Evolutionary conservation across 2,113 vertebrate genomes (phyloP), one percentile per base, ranked within the genome.

Genomic region (Sarotherodon lohbergeri): DNA sequence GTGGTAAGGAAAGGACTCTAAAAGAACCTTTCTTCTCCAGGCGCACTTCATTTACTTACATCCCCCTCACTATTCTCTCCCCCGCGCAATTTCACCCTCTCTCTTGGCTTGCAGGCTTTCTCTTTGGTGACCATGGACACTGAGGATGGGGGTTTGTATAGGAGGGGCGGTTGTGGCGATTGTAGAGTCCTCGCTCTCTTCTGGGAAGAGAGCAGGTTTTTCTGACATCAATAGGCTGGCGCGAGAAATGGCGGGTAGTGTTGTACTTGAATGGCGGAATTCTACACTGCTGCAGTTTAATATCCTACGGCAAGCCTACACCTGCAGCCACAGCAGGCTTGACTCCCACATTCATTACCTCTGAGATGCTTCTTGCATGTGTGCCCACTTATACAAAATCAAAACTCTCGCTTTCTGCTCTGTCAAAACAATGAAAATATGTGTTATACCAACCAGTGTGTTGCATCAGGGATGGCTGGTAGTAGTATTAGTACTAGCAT

Each of bases 191-290:
- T 86, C 89, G 29, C 91, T 94, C 91, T 95, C 90, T 87, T 94
- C 93, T 97, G 96, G 94, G 95, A 97, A 97, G 93, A 86, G 78
- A 93, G 90, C 96, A 96, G 95, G 92, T 96, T 97, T 96, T 96
- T 91, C 91, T 96, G 96, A 96, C 96, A 96, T 93, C 91, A 90
- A 81, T 92, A 88, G 86, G 83, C 56, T 39, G 24, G 84, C 71
- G 48, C 84, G 87, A 87, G 89, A 63, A 89, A 86, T 81, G 86
- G 90, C 22, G 80, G 86, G 89, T 81, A 59, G 83, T 88, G 82
- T 63, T 80, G 90, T 83, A 79, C 83, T 91, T 93, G 87, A 93
- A 90, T 84, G 68, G 63, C 61, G 52, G 19, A 88, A 50, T 54
- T 89, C 82, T 27, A 19, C 80, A 61, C 79, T 87, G 90, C 87